phyloP scores from a whole-genome alignment of 2,888 invertebrate species.

The Andrena bucephala region DNA sequence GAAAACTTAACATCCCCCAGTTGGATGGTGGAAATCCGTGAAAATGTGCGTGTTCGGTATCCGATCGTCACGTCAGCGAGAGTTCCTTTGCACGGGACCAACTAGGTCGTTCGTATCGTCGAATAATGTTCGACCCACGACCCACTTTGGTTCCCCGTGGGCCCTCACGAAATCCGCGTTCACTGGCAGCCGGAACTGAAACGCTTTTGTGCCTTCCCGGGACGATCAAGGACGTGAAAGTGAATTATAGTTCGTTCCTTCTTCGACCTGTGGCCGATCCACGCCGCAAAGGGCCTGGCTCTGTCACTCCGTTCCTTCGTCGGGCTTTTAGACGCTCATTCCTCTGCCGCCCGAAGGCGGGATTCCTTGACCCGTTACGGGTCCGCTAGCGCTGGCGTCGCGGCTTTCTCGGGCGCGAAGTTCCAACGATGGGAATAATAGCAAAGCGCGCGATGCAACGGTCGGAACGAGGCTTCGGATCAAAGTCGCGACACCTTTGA shows the following conservation, averaged over 20 bases:
- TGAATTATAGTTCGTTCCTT: constrained; percentile 70
- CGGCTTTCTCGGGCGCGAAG: background rate
- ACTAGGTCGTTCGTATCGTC: constrained; percentile 55
- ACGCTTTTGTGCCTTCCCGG: constrained; percentile 72
- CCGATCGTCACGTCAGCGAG: background rate
- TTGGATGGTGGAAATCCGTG: background rate
- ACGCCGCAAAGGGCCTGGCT: constrained; percentile 54
- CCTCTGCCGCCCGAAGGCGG: background rate
- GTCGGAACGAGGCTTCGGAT: constrained; percentile 80
- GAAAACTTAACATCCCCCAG: background rate
- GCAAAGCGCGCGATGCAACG: constrained; percentile 39
- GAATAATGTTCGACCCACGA: constrained; percentile 61
- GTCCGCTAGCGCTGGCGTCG: background rate
- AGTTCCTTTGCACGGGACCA: constrained; percentile 35
- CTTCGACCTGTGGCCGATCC: constrained; percentile 47
- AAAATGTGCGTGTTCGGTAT: background rate
- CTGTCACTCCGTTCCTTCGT: constrained; percentile 20
- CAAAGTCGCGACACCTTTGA: constrained; percentile 80
- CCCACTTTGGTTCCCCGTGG: constrained; percentile 60
- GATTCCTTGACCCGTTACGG: background rate
- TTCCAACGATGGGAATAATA: constrained; percentile 42
- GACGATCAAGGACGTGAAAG: constrained; percentile 78
- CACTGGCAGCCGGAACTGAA: constrained; percentile 76
- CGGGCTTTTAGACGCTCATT: background rate
- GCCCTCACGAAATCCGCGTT: constrained; percentile 71